Conservation (phyloP, 2,797 vertebrate species). For the Leontocebus nigricollis region DNA sequence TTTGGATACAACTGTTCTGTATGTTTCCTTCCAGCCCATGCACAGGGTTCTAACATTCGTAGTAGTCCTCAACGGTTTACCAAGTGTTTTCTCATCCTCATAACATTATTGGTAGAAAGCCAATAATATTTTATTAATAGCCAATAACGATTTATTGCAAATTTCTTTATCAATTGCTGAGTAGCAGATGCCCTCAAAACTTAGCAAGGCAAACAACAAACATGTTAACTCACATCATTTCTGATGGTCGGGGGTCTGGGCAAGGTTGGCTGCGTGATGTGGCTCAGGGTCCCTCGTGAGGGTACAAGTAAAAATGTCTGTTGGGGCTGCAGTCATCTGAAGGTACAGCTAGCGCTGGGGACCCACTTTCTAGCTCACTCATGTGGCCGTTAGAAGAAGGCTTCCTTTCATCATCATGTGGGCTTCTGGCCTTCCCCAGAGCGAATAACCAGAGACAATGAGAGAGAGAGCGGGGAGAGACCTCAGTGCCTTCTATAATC, state of each 20-base stretch:
- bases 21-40: background rate
- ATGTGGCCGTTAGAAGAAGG: background rate
- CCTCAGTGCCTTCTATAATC: background rate
- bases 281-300: background rate
- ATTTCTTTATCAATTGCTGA: background rate
- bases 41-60: background rate
- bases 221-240: background rate
- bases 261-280: background rate
- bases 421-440: background rate
- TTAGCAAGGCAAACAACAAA: background rate
- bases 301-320: background rate
- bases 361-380: background rate
- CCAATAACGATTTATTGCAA: background rate
- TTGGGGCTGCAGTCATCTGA: background rate
- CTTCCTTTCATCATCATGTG: background rate
- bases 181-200: background rate
- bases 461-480: background rate
- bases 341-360: background rate
- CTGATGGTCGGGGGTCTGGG: background rate
- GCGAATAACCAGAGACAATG: background rate
- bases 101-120: background rate
- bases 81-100: background rate
- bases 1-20: background rate
- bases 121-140: background rate
- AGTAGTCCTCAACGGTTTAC: background rate